These are phyloP conservation scores for Saccostrea echinata DNA, from an alignment of 1,140 invertebrate species.

Conservation along the genomic window DNA sequence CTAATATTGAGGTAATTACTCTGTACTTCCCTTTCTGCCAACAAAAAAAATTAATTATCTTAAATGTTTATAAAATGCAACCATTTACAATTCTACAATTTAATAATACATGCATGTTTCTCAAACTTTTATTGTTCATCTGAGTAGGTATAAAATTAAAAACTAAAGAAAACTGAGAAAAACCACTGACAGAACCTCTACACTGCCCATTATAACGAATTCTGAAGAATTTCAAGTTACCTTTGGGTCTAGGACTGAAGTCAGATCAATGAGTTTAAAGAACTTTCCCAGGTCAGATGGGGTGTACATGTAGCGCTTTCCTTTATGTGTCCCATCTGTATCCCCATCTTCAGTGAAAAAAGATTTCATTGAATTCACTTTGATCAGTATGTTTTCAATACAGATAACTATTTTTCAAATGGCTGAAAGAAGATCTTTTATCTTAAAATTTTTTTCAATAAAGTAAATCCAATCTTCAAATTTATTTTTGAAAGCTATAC, in stretches of 20 bases:
- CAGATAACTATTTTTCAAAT: not conserved
- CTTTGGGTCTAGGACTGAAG: conserved; percentile 69
- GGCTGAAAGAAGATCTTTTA: no score
- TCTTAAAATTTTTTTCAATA: no score
- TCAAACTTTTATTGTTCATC: no score
- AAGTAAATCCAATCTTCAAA: no score
- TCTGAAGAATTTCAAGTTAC: conserved; percentile 56
- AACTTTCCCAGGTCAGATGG: conserved; percentile 72
- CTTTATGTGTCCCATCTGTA: conserved; percentile 71
- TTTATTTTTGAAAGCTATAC: not conserved
- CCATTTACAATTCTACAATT: no score
- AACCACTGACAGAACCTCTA: not conserved
- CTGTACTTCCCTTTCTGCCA: conserved; percentile 21
- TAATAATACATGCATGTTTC: no score
- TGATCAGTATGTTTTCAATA: no score
- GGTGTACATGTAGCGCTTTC: conserved; percentile 73
- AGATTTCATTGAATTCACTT: not conserved
- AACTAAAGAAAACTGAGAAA: not conserved
- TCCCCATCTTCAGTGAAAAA: conserved; percentile 67
- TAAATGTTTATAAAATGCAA: not conserved
- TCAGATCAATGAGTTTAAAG: conserved; percentile 70
- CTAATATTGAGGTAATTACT: conserved; percentile 8
- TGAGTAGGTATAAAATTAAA: no score
- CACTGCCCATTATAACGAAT: not conserved
- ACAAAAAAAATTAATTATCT: not conserved